Base-by-base conservation (phyloP, 1,140 invertebrate species). In the Lethrus apterus region DNA sequence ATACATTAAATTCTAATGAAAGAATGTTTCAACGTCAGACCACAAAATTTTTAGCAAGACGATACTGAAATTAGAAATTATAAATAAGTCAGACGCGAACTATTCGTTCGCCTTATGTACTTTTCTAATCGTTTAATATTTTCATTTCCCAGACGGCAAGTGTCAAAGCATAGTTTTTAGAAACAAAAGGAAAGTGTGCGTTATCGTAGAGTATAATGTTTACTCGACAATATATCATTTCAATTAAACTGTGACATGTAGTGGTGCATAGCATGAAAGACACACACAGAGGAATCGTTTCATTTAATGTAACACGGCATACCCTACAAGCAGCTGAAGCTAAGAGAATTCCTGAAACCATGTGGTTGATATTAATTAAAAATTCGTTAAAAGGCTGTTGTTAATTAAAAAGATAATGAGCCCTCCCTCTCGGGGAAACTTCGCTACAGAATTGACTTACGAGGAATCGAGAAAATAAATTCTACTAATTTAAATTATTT, bases 331-430 rank as follows among this genome's bases (percentile, higher is more conserved):
- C 35, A 38, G 35, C 35, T 38, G 35, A 38, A 38, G 24, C 7
- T 17, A 21, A 21, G 24, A 13, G 35, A 38, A 38, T 38, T 21
- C 24, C 35, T 21, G 35, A 23, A 38, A 38, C 30, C 49, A 51
- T 34, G 35, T 46, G 49, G 44, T 51, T 46, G 44, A 13, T 43
- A 51, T 51, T 51, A 51, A 51, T 51, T 51, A 51, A 51, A 51
- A 51, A 51, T 44, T 44, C 42, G 49, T 51, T 51, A 51, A 46
- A 46, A 30, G 38, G 26, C 24, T 38, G 48, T 40, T 51, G 31
- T 52, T 52, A 52, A 52, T 52, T 52, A 52, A 21, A 52, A 43
- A 52, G 44, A 52, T 52, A 52, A 52, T 44, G 45, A 52, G 46
- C 38, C 44, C 46, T 36, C 41, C 14, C 21, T 36, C 30, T 10